Evolutionary conservation across 2,888 invertebrate species (phyloP), one percentile per base, ranked within the genome.

Genomic region (Terebella lapidaria): DNA sequence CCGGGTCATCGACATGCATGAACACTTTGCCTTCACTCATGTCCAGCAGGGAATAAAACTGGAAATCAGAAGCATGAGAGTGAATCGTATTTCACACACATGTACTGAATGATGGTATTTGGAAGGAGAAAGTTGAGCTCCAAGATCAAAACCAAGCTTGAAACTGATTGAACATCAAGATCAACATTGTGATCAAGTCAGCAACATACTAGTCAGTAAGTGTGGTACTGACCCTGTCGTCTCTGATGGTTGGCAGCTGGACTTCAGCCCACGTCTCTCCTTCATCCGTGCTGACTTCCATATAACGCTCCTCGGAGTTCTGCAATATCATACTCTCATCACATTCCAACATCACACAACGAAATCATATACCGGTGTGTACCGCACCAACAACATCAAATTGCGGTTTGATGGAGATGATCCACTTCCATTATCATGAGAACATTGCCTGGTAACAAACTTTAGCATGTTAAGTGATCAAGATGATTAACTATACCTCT

Each of bases 21-120:
- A 80, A 79, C 30, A 79, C 71, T 64, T 77, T 63, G 25, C 72
- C 71, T 28, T 76, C 75, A 20, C 71, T 72, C 70, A 76, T 74
- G 62, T 80, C 79, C 67, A 80, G 62, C 20, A 80, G 75, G 30
- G 76, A 76, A 67, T 71, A 79, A 65, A 79, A 80, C 78, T 78
- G 72, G 42, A 65, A 65, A 46, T n/a, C n/a, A n/a, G n/a, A n/a
- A n/a, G n/a, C n/a, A n/a, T n/a, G n/a, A n/a, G n/a, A n/a, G n/a
- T n/a, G n/a, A n/a, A n/a, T n/a, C n/a, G n/a, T n/a, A n/a, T n/a
- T n/a, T n/a, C n/a, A n/a, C n/a, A n/a, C n/a, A n/a, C n/a, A n/a
- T n/a, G n/a, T n/a, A n/a, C n/a, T n/a, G n/a, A n/a, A n/a, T n/a
- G n/a, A n/a, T n/a, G n/a, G n/a, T n/a, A n/a, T n/a, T n/a, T n/a